These are phyloP conservation scores for Onychostruthus taczanowskii DNA, from an alignment of 2,113 vertebrate species.

Conservation along the genomic window DNA sequence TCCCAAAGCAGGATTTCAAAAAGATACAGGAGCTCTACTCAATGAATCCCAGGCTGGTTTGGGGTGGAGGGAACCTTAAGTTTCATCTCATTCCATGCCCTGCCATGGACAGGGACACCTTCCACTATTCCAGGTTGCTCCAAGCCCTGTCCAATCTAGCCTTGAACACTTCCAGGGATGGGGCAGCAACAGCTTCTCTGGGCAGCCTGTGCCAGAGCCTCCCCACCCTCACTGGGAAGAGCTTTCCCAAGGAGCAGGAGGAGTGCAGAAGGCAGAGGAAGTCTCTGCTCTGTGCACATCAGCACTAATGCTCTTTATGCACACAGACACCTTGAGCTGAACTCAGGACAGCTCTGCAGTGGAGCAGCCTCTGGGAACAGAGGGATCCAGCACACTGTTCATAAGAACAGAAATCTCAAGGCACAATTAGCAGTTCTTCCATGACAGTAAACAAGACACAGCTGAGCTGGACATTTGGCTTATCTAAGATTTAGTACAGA, in stretches of 20 bases:
- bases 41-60: neutral
- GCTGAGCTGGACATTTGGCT: neutral
- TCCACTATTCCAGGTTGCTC: neutral
- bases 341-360: neutral
- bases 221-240: neutral
- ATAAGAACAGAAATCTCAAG: neutral
- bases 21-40: neutral
- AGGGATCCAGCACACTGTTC: neutral
- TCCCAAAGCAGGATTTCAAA: neutral
- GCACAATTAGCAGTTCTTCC: neutral
- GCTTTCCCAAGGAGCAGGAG: neutral
- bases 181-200: neutral
- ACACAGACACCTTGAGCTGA: neutral
- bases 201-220: neutral
- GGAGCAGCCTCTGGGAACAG: neutral
- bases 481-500: neutral
- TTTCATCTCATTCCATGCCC: neutral
- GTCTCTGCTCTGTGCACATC: neutral
- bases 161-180: neutral
- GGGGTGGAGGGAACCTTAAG: neutral
- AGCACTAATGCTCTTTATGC: neutral
- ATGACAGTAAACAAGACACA: neutral
- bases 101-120: neutral
- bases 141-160: neutral
- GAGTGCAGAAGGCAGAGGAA: neutral